Conservation (phyloP, 2,113 vertebrate species). For the Picathartes gymnocephalus region DNA sequence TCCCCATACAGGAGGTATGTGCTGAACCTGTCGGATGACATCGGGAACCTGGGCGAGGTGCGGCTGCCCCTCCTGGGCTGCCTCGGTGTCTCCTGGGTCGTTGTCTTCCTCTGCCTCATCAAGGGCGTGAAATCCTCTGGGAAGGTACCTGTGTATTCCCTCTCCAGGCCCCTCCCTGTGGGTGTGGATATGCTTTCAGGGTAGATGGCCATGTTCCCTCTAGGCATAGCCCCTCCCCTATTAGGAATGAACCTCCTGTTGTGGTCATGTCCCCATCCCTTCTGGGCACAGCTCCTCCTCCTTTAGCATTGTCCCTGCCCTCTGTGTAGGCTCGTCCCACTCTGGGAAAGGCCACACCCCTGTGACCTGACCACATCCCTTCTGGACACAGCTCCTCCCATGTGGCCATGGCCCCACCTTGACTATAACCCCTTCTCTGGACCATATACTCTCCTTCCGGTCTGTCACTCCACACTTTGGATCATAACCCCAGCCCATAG, state of each 20-base stretch:
- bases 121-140: constrained; percentile 96
- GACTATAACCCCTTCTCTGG: neutral
- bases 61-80: constrained; percentile 92
- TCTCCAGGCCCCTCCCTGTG: no score
- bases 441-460: neutral
- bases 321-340: neutral
- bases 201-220: neutral
- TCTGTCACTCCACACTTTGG: neutral
- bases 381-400: neutral
- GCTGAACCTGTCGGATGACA: constrained; percentile 89
- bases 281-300: neutral
- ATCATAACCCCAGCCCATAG: neutral
- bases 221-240: neutral
- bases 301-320: neutral
- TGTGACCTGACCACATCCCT: neutral
- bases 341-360: neutral
- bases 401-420: neutral
- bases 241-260: accelerated
- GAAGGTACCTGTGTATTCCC: constrained; percentile 77
- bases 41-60: constrained; percentile 92
- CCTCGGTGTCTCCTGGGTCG: constrained; percentile 89
- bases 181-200: neutral
- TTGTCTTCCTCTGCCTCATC: constrained; percentile 98
- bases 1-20: constrained; percentile 81
- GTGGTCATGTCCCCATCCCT: neutral